A percentile compares a stretch with the other conserved stretches of the same genome.
Evolutionary conservation across 2,888 invertebrate genomes (phyloP).

Genomic region (Tenthredo amoena): DNA sequence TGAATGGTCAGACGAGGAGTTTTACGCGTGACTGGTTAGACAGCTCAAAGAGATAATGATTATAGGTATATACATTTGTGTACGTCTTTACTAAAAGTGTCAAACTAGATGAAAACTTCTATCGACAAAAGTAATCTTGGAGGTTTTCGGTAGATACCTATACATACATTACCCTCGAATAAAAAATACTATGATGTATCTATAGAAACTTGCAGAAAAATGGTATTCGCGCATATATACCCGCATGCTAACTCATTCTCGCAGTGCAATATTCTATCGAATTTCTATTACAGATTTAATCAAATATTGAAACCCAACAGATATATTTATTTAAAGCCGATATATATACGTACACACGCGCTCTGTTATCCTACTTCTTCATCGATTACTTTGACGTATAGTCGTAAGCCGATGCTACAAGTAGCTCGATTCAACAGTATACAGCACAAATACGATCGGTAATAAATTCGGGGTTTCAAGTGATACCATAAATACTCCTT

Average conservation of each 20-base stretch:
- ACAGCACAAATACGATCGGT: not conserved
- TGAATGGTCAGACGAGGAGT: slow-evolving; percentile 43
- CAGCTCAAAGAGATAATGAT: not conserved
- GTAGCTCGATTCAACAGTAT: not conserved
- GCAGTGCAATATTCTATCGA: not conserved
- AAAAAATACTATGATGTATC: not conserved
- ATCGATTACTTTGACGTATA: slow-evolving; percentile 18
- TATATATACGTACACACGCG: not conserved
- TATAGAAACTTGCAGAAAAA: not conserved
- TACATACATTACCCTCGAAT: not conserved
- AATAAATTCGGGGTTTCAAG: slow-evolving; percentile 1
- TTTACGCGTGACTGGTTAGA: slow-evolving; percentile 5
- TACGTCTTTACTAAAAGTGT: not conserved
- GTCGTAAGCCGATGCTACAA: not conserved
- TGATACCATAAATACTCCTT: not conserved
- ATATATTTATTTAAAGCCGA: not conserved
- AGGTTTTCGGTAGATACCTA: not conserved
- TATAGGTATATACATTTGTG: not conserved
- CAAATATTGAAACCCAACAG: not conserved
- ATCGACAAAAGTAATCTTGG: not conserved
- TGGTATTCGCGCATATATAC: not conserved
- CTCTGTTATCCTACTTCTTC: not conserved
- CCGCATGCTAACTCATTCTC: not conserved
- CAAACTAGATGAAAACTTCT: not conserved
- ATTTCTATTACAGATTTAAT: not conserved